Evolutionary conservation across 2,888 invertebrate genomes (phyloP).

Genomic region (Phalera bucephala): DNA sequence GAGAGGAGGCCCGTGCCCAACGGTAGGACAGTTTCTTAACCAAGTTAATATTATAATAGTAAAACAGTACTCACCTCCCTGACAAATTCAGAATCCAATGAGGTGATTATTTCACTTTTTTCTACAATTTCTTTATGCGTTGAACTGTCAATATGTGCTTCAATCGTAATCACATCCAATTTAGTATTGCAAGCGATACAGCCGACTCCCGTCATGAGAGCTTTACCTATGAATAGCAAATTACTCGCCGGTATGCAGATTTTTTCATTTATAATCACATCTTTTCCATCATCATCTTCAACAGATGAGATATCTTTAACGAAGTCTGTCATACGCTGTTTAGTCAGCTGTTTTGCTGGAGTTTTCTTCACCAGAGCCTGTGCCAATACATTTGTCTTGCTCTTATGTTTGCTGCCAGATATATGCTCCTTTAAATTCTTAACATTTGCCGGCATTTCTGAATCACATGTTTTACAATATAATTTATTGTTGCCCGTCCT

Average conservation of each 20-base stretch:
- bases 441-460: background rate
- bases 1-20: too few species aligned
- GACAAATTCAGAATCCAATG: slow-evolving; percentile 43
- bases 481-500: background rate
- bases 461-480: background rate
- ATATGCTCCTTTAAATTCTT: background rate
- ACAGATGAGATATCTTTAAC: background rate
- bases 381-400: background rate
- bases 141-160: background rate
- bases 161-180: background rate
- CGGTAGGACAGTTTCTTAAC: too few species aligned
- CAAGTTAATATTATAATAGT: too few species aligned
- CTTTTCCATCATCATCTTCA: background rate
- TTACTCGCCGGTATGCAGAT: background rate
- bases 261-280: slow-evolving; percentile 1
- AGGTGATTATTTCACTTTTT: slow-evolving; percentile 23
- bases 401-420: background rate
- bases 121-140: slow-evolving; percentile 5
- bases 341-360: background rate
- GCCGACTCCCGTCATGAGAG: background rate
- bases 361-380: background rate
- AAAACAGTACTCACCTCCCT: slow-evolving; percentile 42
- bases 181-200: background rate
- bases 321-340: background rate
- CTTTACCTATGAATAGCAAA: background rate